A percentile compares a stretch with the other conserved stretches of the same genome.
Conservation (phyloP, 64 coral and sea anemone species). For the Catalaphyllia jardinei region DNA sequence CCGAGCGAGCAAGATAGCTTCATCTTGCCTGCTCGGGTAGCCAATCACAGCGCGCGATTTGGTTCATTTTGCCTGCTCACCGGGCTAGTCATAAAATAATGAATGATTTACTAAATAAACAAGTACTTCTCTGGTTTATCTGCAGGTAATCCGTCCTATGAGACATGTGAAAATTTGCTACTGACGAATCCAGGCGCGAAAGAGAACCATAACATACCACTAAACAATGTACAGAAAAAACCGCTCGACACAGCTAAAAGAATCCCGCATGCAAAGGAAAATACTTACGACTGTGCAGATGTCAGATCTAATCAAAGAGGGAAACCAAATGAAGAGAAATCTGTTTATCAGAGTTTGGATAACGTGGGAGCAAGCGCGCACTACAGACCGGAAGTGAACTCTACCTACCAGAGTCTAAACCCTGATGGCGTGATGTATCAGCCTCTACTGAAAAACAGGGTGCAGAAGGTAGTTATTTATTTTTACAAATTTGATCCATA, state of each 20-base stretch:
- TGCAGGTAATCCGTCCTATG: conserved; percentile 25
- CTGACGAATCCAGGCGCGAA: background rate
- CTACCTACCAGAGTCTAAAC: conserved; percentile 5
- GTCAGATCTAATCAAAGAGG: background rate
- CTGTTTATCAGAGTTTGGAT: background rate
- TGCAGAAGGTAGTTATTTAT: background rate
- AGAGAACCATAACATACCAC: background rate
- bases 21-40: too few species aligned
- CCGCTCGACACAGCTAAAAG: background rate
- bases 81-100: too few species aligned
- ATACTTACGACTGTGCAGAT: background rate
- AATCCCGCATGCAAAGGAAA: conserved; percentile 14
- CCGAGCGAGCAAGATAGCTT: too few species aligned
- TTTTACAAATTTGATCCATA: background rate
- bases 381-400: background rate
- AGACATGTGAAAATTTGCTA: background rate
- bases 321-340: background rate
- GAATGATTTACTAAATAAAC: too few species aligned
- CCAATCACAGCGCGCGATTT: too few species aligned
- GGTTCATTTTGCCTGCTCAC: too few species aligned
- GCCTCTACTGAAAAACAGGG: background rate
- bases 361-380: background rate
- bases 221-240: background rate
- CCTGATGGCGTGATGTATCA: conserved; percentile 8
- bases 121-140: background rate